These are phyloP conservation scores for Erythrolamprus reginae DNA, from an alignment of 2,113 vertebrate genomes.

Conservation along the genomic window DNA sequence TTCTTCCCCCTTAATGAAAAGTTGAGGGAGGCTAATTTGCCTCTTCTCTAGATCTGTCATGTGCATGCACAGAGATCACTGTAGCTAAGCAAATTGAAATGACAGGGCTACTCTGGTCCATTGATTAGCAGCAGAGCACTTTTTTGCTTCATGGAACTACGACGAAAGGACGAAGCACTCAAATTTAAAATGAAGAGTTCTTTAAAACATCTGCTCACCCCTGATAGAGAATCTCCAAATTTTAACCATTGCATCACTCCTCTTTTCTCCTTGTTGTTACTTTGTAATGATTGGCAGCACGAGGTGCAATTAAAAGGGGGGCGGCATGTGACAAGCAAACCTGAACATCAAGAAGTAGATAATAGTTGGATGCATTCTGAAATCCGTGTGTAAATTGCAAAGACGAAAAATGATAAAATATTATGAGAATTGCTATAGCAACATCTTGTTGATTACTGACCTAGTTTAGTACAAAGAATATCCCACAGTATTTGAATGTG, in stretches of 20 bases:
- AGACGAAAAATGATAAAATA: slow-evolving; percentile 50
- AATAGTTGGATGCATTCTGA: background rate
- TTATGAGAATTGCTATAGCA: slow-evolving; percentile 48
- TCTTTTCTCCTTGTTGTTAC: background rate
- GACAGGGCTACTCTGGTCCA: background rate
- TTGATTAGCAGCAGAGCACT: background rate
- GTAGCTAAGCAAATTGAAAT: background rate
- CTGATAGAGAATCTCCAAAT: background rate
- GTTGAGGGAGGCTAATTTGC: background rate
- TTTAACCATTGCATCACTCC: background rate
- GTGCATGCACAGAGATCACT: background rate
- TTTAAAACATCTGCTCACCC: background rate
- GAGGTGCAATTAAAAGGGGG: background rate
- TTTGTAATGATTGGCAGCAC: accelerated
- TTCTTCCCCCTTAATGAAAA: background rate
- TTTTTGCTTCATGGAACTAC: background rate
- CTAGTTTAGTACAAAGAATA: slow-evolving; percentile 54
- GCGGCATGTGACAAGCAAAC: background rate
- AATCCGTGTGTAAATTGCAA: background rate
- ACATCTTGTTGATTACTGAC: slow-evolving; percentile 48
- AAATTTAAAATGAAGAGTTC: background rate
- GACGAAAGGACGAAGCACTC: background rate
- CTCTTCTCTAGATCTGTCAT: background rate
- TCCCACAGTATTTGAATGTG: background rate
- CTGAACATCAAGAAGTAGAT: background rate